Evolutionary conservation across 2,113 vertebrate genomes (phyloP).

Genomic region (Sapayoa aenigma): DNA sequence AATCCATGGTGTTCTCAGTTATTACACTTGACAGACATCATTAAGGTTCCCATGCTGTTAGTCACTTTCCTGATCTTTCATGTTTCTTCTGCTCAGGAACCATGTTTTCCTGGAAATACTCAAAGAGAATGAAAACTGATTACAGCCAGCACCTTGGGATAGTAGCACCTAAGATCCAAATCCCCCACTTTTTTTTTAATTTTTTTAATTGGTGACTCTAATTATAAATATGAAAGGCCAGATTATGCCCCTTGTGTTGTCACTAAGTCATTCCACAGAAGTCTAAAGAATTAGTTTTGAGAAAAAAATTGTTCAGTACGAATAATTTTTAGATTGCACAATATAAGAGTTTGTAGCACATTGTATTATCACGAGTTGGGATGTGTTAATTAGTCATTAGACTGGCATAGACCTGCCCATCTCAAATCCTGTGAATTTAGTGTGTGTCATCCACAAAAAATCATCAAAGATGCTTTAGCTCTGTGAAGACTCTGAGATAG

Average conservation of each 20-base stretch:
- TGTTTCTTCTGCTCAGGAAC: too few species aligned
- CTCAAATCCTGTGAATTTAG: background rate
- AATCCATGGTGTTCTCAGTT: background rate
- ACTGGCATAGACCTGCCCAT: background rate
- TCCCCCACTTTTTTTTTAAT: too few species aligned
- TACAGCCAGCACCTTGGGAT: too few species aligned
- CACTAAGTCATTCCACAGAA: background rate
- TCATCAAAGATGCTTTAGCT: background rate
- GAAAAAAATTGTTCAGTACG: background rate
- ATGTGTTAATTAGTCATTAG: background rate
- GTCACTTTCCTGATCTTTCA: too few species aligned
- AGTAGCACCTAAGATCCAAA: too few species aligned
- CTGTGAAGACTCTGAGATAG: background rate
- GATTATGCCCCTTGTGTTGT: background rate
- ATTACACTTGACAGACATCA: too few species aligned
- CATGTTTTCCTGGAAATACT: too few species aligned
- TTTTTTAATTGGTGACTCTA: background rate
- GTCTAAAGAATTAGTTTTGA: background rate
- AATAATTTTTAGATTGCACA: background rate
- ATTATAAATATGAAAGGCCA: background rate
- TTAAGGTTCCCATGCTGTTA: too few species aligned
- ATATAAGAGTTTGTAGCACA: background rate
- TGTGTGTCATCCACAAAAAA: background rate
- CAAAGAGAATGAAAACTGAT: too few species aligned
- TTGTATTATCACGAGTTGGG: background rate